Evolutionary conservation across 2,888 invertebrate genomes (phyloP), one percentile per base, ranked within the genome.

Genomic region (Ennomos fuscantarius): DNA sequence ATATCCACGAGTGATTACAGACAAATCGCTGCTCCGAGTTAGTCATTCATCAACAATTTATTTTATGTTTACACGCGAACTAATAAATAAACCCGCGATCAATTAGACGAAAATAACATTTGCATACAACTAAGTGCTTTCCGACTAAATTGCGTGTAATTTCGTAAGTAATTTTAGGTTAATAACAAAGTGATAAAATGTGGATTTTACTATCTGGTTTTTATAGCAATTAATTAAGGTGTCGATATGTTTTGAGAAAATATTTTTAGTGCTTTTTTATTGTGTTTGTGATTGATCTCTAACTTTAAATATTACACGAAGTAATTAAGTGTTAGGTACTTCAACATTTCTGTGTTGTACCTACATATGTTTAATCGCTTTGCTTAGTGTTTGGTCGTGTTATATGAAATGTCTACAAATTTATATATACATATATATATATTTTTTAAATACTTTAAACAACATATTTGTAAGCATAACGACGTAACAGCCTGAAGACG

Each of bases 61-160:
- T 85, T 82, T 81, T 78, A 85, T 82, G 83, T 86, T 82, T 84
- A 76, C 88, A 87, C 82, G 87, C 86, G 76, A 89, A 76, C 70
- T 70, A 73, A 73, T 81, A 80, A 80, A 82, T 69, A 57, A 53
- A 70, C 68, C 66, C 63, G 70, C 70, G 79, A 81, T 78, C 80
- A 76, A 83, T 86, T 81, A 82, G 71, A 69, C 63, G 71, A 79
- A 79, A 70, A 76, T 77, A 78, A 71, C 79, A 81, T 83, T 85
- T 85, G 79, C 79, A 82, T 84, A 82, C 76, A 85, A 77, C 77
- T 73, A 72, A 74, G 68, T 69, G 68, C 63, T 61, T 68, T 76
- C 79, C 76, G 77, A 80, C 70, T 73, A 74, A 79, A 82, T 82
- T 79, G 79, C 72, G 69, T 66, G 63, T 74, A 74, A 82, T 82